phyloP scores from a whole-genome alignment of 2,888 invertebrate species.

The Zelleria hepariella region DNA sequence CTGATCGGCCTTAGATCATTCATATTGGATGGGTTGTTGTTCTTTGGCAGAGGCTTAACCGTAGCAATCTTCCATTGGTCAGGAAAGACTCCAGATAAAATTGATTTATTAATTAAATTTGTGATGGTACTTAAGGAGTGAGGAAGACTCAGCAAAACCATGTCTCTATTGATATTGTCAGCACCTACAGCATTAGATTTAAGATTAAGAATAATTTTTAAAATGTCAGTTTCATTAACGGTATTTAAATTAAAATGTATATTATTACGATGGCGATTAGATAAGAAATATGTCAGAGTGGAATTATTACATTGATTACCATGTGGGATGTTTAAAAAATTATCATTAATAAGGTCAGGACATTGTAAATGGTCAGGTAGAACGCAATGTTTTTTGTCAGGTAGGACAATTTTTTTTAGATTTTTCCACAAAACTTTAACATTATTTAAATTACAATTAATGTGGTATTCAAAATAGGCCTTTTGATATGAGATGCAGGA shows the following conservation, averaged over 20 bases:
- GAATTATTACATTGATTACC: not conserved
- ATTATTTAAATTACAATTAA: slow-evolving; percentile 1
- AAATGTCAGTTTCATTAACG: not conserved
- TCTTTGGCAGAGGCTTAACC: not conserved
- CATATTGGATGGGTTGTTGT: no score
- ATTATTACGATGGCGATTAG: not conserved
- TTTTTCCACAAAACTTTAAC: not conserved
- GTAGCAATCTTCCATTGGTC: not conserved
- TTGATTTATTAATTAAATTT: not conserved
- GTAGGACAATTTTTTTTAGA: not conserved
- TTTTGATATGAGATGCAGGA: no score
- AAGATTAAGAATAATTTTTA: not conserved
- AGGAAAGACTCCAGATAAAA: not conserved
- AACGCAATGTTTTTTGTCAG: no score
- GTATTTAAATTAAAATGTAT: not conserved
- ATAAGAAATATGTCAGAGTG: not conserved
- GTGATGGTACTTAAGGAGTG: not conserved
- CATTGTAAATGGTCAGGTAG: not conserved
- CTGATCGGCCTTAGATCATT: not conserved
- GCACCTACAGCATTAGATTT: not conserved
- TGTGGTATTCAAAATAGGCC: not conserved
- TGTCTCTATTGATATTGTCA: not conserved
- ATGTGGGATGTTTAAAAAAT: not conserved
- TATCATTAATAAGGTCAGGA: not conserved
- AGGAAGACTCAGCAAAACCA: not conserved